A percentile compares a stretch with the other conserved stretches of the same genome.
Conservation (phyloP, 1,140 invertebrate species). For the Pinna nobilis region DNA sequence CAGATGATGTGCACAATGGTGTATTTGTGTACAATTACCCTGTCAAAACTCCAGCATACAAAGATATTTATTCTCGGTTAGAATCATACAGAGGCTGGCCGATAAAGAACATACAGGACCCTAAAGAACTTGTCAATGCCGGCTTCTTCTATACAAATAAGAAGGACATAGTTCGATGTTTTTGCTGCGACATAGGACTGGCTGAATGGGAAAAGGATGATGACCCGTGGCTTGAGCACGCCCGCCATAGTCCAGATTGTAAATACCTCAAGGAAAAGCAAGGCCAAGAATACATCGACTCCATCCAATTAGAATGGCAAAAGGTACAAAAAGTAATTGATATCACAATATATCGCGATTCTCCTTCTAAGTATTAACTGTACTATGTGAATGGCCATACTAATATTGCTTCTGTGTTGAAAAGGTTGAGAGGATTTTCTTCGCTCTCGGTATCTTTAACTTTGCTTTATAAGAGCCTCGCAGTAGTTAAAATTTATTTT, state of each 20-base stretch:
- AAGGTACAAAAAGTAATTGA: slow-evolving; percentile 21
- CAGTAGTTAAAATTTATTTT: too few species aligned
- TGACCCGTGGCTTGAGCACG: slow-evolving; percentile 85
- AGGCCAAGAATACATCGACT: slow-evolving; percentile 20
- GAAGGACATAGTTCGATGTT: slow-evolving; percentile 86
- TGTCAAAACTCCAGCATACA: neutral
- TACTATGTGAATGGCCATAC: too few species aligned
- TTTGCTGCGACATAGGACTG: slow-evolving; percentile 85
- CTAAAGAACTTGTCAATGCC: neutral
- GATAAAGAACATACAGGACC: neutral
- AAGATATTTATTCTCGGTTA: neutral
- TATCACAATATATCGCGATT: too few species aligned
- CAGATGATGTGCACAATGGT: too few species aligned
- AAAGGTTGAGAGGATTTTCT: too few species aligned
- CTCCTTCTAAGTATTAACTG: too few species aligned
- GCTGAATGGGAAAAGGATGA: slow-evolving; percentile 84
- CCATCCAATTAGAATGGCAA: slow-evolving; percentile 17
- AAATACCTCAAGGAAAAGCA: slow-evolving; percentile 7
- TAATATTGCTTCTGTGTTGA: too few species aligned
- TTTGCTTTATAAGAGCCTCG: too few species aligned
- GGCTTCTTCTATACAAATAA: slow-evolving; percentile 45
- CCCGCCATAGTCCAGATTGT: slow-evolving; percentile 78
- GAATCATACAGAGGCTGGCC: neutral
- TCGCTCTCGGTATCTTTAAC: too few species aligned
- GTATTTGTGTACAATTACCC: too few species aligned